Base-by-base conservation (phyloP, 2,113 vertebrate genomes). In the Tiliqua scincoides region DNA sequence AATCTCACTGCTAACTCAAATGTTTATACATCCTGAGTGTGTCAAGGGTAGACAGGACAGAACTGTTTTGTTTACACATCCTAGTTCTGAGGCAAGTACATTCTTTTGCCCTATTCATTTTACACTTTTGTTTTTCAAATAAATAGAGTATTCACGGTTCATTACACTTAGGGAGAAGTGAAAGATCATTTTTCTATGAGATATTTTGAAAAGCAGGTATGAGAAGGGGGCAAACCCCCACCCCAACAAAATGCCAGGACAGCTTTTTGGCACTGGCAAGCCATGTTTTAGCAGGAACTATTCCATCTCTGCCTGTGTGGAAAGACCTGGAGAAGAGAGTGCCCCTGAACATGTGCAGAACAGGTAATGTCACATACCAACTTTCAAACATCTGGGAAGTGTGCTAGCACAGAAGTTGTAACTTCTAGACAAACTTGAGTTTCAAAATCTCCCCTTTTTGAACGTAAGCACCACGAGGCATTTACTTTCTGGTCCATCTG, bases 31-130 rank as follows among this genome's bases (percentile, higher is more conserved):
- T 83, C 27, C 57, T 43, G 8, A 59, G 59, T 48, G 25, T 74
- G 82, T 43, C 70, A 63, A 74, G n/a, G 17, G 43, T 48, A 68
- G 71, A 40, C 17, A 74, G 35, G 54, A 18, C 82, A 83, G 61
- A 74, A 27, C 70, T 70, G 79, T 23, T 74, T 62, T 73, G 82
- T 62, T 83, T 83, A 73, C 57, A 74, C 71, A 74, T 43, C 37
- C n/a, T 27, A 74, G 18, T 74, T 62, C 37, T 23, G 27, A 37
- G 37, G 59, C 37, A 83, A 73, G 82, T 11, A 27, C 15, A 37
- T 62, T 40, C 48, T 82, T 35, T 72, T 59, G 37, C 27, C 52
- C 35, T 83, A 71, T 72, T 61, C 52, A 83, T 17, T 30, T 62
- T 62, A 25, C 25, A 73, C 27, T 80, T 80, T 57, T 3, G 27